Evolutionary conservation across 1,140 invertebrate species (phyloP).

Genomic region (Choristoneura fumiferana): DNA sequence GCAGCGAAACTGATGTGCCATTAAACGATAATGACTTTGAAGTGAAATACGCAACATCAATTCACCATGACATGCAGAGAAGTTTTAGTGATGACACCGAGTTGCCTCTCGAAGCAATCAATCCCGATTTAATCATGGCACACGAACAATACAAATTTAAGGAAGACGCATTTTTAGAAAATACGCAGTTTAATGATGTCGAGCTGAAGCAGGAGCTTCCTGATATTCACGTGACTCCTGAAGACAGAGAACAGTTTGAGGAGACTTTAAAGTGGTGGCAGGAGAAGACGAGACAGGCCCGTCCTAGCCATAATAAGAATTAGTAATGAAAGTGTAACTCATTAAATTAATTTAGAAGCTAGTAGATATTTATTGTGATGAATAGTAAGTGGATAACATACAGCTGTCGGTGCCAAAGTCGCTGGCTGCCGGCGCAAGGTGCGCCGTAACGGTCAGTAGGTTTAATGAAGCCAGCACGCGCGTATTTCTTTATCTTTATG

Average conservation of each 20-base stretch:
- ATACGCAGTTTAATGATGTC: slow-evolving; percentile 49
- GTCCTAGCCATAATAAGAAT: slow-evolving; percentile 48
- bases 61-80: slow-evolving; percentile 54
- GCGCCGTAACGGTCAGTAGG: slow-evolving; percentile 60
- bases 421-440: slow-evolving; percentile 67
- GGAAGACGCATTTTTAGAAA: slow-evolving; percentile 40
- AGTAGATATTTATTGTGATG: slow-evolving; percentile 45
- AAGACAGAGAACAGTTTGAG: slow-evolving; percentile 70
- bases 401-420: slow-evolving; percentile 73
- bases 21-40: slow-evolving; percentile 60
- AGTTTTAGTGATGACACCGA: slow-evolving; percentile 43
- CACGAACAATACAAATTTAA: slow-evolving; percentile 59
- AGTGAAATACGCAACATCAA: slow-evolving; percentile 64
- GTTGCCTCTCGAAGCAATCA: slow-evolving; percentile 51
- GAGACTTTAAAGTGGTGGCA: slow-evolving; percentile 76
- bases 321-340: slow-evolving; percentile 26
- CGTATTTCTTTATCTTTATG: slow-evolving; percentile 22
- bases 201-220: slow-evolving; percentile 70
- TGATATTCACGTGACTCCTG: slow-evolving; percentile 68
- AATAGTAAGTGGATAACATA: slow-evolving; percentile 54
- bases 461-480: slow-evolving; percentile 38
- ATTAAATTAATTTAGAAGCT: slow-evolving; percentile 33
- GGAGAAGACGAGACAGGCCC: slow-evolving; percentile 65
- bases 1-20: slow-evolving; percentile 49
- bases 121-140: slow-evolving; percentile 53